Percentiles rank a stretch among this genome's conserved stretches.
phyloP scores from a whole-genome alignment of 2,888 invertebrate genomes.

The Hedychridium roseum region DNA sequence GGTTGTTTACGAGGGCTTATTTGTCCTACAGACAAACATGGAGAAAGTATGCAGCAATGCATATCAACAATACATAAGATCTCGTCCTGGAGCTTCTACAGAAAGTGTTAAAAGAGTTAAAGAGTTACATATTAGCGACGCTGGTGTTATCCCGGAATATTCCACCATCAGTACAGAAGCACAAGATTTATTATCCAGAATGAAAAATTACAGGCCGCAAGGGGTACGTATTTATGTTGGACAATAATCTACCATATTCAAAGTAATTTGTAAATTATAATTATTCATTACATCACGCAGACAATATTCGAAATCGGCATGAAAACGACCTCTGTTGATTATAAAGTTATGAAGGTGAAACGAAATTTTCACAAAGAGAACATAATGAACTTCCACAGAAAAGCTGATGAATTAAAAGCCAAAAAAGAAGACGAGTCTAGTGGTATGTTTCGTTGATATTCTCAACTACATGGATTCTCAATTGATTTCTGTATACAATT shows the following conservation, averaged over 20 bases:
- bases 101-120: constrained; percentile 91
- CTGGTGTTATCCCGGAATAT: constrained; percentile 71
- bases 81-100: constrained; percentile 86
- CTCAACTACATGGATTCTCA: too few species aligned
- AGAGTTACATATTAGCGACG: constrained; percentile 67
- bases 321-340: constrained; percentile 79
- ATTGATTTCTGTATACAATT: too few species aligned
- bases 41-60: constrained; percentile 84
- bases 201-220: constrained; percentile 80
- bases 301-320: constrained; percentile 93
- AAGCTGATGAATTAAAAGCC: constrained; percentile 56
- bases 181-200: constrained; percentile 67
- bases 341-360: constrained; percentile 88
- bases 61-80: constrained; percentile 87
- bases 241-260: constrained; percentile 1
- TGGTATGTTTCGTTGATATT: constrained; percentile 17
- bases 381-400: constrained; percentile 65
- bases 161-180: constrained; percentile 40
- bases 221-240: constrained; percentile 67
- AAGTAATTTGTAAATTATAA: constrained; percentile 5
- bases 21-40: constrained; percentile 71
- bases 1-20: too few species aligned
- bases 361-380: constrained; percentile 75
- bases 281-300: constrained; percentile 65
- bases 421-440: constrained; percentile 6